A percentile compares a stretch with the other conserved stretches of the same genome.
phyloP scores from a whole-genome alignment of 2,113 vertebrate genomes.

The Tauraco erythrolophus region DNA sequence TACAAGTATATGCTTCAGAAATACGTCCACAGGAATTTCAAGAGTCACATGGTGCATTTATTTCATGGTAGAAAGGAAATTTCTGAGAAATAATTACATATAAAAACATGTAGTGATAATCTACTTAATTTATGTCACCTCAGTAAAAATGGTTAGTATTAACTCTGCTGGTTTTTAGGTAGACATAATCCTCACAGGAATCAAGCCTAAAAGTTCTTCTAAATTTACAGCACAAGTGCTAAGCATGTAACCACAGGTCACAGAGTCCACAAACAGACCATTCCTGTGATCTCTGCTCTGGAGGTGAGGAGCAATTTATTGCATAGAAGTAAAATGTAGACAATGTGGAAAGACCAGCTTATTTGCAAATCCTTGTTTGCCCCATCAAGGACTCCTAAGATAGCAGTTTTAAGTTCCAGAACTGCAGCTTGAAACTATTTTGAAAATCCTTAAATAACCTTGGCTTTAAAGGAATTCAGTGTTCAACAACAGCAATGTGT shows the following conservation, averaged over 20 bases:
- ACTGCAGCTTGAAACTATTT: background rate
- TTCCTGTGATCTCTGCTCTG: background rate
- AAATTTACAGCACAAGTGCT: background rate
- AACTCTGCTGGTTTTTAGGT: background rate
- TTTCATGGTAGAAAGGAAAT: background rate
- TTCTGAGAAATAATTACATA: background rate
- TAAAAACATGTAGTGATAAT: background rate
- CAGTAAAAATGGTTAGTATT: background rate
- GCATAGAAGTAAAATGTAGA: background rate
- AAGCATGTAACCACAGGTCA: background rate
- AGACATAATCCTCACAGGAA: background rate
- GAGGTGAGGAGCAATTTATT: background rate
- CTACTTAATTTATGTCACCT: background rate
- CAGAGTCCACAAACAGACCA: background rate
- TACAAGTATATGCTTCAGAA: background rate
- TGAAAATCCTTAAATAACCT: background rate
- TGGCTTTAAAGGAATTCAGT: background rate
- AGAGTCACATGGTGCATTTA: background rate
- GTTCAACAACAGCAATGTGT: background rate
- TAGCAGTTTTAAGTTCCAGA: background rate
- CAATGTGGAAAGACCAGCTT: background rate
- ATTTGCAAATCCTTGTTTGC: background rate
- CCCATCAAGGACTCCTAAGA: background rate
- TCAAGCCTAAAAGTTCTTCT: background rate
- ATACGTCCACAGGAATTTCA: background rate